Evolutionary conservation across 2,888 invertebrate genomes (phyloP).

Genomic region (Pandemis corylana): DNA sequence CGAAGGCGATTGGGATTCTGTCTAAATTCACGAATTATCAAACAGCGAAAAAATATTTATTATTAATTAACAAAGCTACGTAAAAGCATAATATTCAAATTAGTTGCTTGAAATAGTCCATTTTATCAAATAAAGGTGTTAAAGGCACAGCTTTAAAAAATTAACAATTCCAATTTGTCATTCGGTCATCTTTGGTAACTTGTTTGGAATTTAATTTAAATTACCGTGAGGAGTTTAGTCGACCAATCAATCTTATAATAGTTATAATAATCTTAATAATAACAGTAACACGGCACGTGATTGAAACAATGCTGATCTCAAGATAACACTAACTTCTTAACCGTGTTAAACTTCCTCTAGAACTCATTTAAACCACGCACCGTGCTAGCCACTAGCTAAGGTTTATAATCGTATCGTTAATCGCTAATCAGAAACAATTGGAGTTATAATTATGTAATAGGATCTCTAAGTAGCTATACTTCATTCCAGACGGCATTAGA

Average conservation of each 20-base stretch:
- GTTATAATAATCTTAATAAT: conserved; percentile 22
- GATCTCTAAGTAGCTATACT: conserved; percentile 17
- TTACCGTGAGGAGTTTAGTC: no score
- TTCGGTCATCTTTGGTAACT: no score
- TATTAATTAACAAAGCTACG: no score
- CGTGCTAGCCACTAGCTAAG: conserved; percentile 7
- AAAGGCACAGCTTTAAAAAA: no score
- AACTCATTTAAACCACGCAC: conserved; percentile 1
- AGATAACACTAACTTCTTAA: conserved; percentile 35
- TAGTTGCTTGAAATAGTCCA: no score
- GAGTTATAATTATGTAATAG: conserved; percentile 32
- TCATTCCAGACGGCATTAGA: background rate
- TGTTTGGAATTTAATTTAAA: no score
- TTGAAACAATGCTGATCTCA: conserved; percentile 35
- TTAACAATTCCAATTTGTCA: no score
- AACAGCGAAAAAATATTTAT: no score
- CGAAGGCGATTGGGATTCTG: no score
- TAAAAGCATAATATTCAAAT: no score
- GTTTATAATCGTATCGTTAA: conserved; percentile 20
- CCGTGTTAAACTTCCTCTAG: conserved; percentile 39
- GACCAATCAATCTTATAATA: conserved; percentile 33
- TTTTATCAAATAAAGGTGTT: no score
- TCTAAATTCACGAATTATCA: no score
- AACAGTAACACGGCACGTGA: conserved; percentile 35
- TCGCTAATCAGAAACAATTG: conserved; percentile 28